Base-by-base conservation (phyloP, 2,797 vertebrate genomes). In the Chloroceryle amazona region DNA sequence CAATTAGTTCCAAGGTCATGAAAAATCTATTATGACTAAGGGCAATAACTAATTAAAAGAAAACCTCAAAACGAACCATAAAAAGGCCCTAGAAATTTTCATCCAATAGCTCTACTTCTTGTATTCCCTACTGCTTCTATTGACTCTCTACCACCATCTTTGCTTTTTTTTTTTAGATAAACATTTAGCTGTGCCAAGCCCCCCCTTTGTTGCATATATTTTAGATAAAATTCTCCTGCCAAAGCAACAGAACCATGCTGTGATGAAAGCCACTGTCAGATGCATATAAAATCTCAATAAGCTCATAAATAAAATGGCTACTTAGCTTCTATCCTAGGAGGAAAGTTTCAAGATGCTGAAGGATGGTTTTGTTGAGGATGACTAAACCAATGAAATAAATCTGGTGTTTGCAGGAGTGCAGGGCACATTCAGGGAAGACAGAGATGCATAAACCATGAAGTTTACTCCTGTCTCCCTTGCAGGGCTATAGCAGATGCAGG, bases 371-470 rank as follows among this genome's bases (percentile, higher is more conserved):
- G 4, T 4, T 79, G 71, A 91, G 65, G 80, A 90, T 68, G 42
- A 92, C 52, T 90, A 93, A 81, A 95, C 74, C 51, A 83, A 71
- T 19, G 19, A 85, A 54, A 85, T 91, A 85, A 82, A 94, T 65
- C 42, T n/a, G 29, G 33, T 29, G 62, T 55, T 75, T 3, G 18
- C 31, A 52, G 75, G 52, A 84, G 65, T 28, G 20, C 35, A 76
- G 33, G 44, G 52, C 0, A 4, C 65, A 67, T 47, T 78, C 35
- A 33, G 39, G 23, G 41, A 68, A 75, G 70, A 37, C 28, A 90
- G 44, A 61, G n/a, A 58, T 1, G 1, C 55, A 11, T 1, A 9
- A 5, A 79, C 42, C 23, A 11, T 33, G 39, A 29, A 46, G 35
- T 33, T 75, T 75, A 14, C 60, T 76, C 46, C 47, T 1, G 2